These are phyloP conservation scores for Hydropotes inermis DNA, from an alignment of 2,113 vertebrate species.

Conservation along the genomic window DNA sequence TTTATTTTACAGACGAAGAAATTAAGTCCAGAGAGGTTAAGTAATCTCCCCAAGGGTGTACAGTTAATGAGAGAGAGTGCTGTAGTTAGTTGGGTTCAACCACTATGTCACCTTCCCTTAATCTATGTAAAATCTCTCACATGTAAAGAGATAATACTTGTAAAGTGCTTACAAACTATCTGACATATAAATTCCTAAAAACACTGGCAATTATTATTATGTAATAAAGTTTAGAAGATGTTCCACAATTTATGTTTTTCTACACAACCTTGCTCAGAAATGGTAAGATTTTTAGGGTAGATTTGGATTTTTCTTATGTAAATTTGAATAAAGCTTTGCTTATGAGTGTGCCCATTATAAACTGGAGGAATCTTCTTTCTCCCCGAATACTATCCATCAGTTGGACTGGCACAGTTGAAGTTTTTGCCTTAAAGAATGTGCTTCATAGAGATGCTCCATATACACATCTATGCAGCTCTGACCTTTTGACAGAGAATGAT, in stretches of 20 bases:
- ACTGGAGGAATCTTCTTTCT: neutral
- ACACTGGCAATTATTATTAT: neutral
- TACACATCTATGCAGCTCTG: neutral
- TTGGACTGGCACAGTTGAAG: neutral
- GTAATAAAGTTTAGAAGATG: neutral
- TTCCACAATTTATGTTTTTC: neutral
- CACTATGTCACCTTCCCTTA: neutral
- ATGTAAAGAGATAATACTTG: neutral
- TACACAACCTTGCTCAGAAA: neutral
- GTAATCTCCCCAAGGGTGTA: neutral
- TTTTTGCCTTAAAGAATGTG: neutral
- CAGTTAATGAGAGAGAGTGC: neutral
- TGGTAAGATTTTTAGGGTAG: neutral
- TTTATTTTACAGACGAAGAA: neutral
- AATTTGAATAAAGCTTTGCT: neutral
- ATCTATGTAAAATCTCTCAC: neutral
- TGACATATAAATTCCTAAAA: neutral
- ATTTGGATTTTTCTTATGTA: slow-evolving; percentile 1
- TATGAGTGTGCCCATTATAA: neutral
- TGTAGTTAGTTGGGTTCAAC: neutral
- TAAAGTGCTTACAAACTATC: neutral
- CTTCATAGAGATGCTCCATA: neutral
- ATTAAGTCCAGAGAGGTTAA: neutral
- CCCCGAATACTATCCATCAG: neutral
- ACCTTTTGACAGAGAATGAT: slow-evolving; percentile 24